Base-by-base conservation (phyloP, 1,140 invertebrate genomes). In the Cherax quadricarinatus region DNA sequence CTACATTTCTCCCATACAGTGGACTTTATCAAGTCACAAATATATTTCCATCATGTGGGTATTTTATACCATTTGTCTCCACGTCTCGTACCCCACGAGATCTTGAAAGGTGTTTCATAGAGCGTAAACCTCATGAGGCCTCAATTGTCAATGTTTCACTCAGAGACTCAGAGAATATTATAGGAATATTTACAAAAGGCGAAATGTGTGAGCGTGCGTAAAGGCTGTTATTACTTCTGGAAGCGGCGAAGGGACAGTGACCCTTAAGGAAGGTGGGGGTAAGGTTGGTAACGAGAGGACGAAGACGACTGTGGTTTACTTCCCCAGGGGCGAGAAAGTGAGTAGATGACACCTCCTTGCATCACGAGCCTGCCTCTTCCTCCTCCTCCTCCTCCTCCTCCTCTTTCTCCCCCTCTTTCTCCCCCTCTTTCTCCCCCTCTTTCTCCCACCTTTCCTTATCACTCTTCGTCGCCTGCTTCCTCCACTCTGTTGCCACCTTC, bases 91-190 rank as follows among this genome's bases (percentile, higher is more conserved):
- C 30, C 30, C 30, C 30, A 41, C 30, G 30, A 41, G 30, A 41
- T 41, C 30, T 41, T 41, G 30, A 41, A 41, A 41, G 30, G 30
- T 49, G 41, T 81, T 53, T 51, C 80, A 81, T 18, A 81, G 80
- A 24, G 41, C 9, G 48, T 49, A 81, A 53, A 81, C 80, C 80
- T 53, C 80, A 53, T 81, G 48, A 30, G 53, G 80, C 80, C 51
- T 81, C 49, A 81, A 81, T 81, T 81, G 80, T 81, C 80, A 81
- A 81, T 81, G 49, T 81, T 41, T 81, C 80, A 53, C 80, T 81
- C 80, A 81, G 48, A 81, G 48, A 53, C 51, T 21, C 48, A 41
- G 80, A 51, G 48, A 81, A 81, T 53, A 81, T 81, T 49, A 81
- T 18, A 41, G 30, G 80, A 81, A 81, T 51, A 81, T 81, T 81